Conservation (phyloP, 1,140 invertebrate species). For the Nasonia vitripennis region DNA sequence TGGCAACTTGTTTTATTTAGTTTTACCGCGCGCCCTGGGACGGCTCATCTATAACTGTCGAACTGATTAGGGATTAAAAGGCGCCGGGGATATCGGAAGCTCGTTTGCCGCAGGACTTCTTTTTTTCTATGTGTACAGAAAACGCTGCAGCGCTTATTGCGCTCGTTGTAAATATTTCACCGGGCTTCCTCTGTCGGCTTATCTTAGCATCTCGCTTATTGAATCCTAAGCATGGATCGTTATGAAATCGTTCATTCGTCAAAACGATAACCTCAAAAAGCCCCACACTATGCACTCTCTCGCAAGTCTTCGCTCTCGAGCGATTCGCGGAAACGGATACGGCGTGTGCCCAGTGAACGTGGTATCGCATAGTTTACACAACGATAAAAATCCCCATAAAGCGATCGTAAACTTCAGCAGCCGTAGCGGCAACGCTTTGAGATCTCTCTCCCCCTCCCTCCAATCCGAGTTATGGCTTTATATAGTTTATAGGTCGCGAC, state of each 20-base stretch:
- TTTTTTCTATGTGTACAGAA: too few relatives aligned
- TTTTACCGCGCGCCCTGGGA: not conserved
- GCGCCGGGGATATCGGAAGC: conserved; percentile 26
- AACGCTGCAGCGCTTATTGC: not conserved
- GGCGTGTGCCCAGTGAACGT: conserved; percentile 29
- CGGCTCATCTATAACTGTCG: conserved; percentile 45
- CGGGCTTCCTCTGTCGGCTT: too few relatives aligned
- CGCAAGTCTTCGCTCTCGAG: not conserved
- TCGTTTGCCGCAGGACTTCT: conserved; percentile 20
- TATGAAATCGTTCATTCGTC: not conserved
- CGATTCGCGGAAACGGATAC: conserved; percentile 64
- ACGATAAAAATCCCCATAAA: conserved; percentile 70
- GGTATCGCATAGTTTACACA: conserved; percentile 66
- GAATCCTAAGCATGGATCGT: too few relatives aligned
- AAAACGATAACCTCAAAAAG: not conserved
- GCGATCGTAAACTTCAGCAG: conserved; percentile 62
- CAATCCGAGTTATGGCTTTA: conserved; percentile 60
- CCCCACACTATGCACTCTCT: not conserved
- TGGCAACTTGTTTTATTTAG: conserved; percentile 43
- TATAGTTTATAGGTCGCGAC: conserved; percentile 52
- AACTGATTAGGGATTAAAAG: conserved; percentile 46
- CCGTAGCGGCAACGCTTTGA: conserved; percentile 2
- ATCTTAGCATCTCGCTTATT: too few relatives aligned
- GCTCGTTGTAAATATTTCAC: not conserved
- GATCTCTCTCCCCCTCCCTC: conserved; percentile 12